These are phyloP conservation scores for Troglohyphantes excavatus DNA, from an alignment of 2,888 invertebrate genomes.

Conservation along the genomic window DNA sequence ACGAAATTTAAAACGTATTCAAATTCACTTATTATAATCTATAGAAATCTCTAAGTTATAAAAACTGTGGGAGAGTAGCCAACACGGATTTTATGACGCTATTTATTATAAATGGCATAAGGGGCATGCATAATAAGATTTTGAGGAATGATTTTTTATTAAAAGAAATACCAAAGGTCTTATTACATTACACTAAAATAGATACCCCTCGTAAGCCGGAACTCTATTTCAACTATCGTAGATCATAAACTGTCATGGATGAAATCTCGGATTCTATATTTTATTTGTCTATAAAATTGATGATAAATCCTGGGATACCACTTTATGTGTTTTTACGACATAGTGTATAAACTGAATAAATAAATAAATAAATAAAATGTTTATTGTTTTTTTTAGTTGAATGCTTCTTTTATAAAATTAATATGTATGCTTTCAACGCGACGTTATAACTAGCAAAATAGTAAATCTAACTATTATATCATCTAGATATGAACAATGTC, in stretches of 20 bases:
- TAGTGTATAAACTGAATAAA: not conserved
- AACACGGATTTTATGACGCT: not conserved
- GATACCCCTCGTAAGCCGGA: not conserved
- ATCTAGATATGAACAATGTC: too few species aligned
- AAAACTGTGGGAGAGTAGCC: too few species aligned
- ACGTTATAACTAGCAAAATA: too few species aligned
- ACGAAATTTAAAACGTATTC: too few species aligned
- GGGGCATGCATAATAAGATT: not conserved
- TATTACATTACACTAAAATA: not conserved
- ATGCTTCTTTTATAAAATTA: too few species aligned
- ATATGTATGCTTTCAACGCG: too few species aligned
- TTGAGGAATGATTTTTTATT: not conserved
- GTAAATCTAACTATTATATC: too few species aligned
- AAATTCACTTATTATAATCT: too few species aligned
- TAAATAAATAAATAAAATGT: not conserved
- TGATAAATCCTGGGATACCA: not conserved
- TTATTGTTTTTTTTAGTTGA: too few species aligned
- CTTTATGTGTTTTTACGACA: not conserved
- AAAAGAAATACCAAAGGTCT: not conserved
- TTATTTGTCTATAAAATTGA: slow-evolving; percentile 1
- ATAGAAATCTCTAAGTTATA: too few species aligned
- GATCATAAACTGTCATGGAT: not conserved
- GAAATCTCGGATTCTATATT: not conserved
- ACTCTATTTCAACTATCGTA: not conserved
- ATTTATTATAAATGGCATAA: not conserved